These are phyloP conservation scores for Diplolepis rosae DNA, from an alignment of 2,888 invertebrate species.

Conservation along the genomic window DNA sequence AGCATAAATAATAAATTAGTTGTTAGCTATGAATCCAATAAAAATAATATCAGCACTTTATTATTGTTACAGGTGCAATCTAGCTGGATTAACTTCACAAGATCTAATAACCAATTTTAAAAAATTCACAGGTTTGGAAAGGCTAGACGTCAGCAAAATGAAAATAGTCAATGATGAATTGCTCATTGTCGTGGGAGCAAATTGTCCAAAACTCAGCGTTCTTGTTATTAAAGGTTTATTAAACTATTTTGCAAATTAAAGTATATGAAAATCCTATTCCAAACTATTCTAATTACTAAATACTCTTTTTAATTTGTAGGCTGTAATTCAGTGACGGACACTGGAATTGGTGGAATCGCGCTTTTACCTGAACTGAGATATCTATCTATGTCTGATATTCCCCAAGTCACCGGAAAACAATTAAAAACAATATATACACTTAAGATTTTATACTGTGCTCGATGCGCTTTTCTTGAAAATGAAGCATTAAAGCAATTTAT, in stretches of 20 bases:
- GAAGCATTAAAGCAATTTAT: not conserved
- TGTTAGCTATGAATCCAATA: too few relatives aligned
- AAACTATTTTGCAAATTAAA: too few relatives aligned
- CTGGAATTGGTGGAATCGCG: conserved; percentile 8
- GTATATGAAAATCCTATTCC: too few relatives aligned
- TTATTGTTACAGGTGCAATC: not conserved
- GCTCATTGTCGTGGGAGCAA: not conserved
- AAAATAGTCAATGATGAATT: not conserved
- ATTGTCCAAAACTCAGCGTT: conserved; percentile 23
- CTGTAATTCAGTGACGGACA: not conserved
- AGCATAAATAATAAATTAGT: not conserved
- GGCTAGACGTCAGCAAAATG: not conserved
- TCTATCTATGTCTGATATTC: not conserved
- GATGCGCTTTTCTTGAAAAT: not conserved
- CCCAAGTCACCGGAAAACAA: not conserved
- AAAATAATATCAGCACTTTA: too few relatives aligned
- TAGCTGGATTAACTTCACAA: not conserved
- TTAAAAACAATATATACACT: not conserved
- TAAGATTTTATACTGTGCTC: not conserved
- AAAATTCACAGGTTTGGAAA: conserved; percentile 1
- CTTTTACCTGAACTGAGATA: conserved; percentile 6
- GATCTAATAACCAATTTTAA: not conserved
- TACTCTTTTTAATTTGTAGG: not conserved
- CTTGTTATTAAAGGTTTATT: not conserved
- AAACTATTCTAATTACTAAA: not conserved